Percentiles rank a stretch among this genome's conserved stretches.
Conservation (phyloP, 2,113 vertebrate genomes). For the Hippocampus guttulatus region DNA sequence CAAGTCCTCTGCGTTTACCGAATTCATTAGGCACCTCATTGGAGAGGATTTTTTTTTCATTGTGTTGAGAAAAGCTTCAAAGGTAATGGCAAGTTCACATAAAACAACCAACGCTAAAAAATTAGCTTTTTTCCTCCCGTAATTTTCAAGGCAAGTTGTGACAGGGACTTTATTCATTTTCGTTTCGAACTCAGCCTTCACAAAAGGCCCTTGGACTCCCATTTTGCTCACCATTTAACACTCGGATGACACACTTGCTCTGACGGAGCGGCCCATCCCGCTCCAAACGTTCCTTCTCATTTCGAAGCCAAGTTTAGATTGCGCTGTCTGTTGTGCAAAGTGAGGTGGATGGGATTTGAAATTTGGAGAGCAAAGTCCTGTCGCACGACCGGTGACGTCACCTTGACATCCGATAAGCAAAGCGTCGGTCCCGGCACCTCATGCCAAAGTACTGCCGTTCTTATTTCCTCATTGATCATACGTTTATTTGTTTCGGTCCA, state of each 20-base stretch:
- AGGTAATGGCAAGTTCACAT: neutral
- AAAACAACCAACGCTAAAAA: neutral
- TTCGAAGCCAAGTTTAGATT: neutral
- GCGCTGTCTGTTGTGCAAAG: neutral
- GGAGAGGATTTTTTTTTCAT: neutral
- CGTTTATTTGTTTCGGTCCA: conserved; percentile 4
- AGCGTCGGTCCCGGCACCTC: neutral
- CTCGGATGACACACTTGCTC: neutral
- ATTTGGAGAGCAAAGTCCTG: neutral
- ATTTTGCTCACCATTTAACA: neutral
- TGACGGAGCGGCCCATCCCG: neutral
- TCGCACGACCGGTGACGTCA: too few relatives aligned
- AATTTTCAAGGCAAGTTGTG: too few relatives aligned
- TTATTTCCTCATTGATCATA: conserved; percentile 5
- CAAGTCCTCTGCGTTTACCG: neutral
- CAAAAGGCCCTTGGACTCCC: neutral
- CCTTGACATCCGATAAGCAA: neutral
- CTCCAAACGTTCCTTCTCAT: neutral
- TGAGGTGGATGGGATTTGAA: neutral
- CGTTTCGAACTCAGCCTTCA: neutral
- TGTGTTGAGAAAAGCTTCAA: neutral
- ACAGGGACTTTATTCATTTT: neutral
- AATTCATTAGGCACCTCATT: neutral
- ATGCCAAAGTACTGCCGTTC: neutral
- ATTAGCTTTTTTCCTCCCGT: too few relatives aligned